Conservation (phyloP, 2,888 invertebrate species). For the Oxycera nigricornis region DNA sequence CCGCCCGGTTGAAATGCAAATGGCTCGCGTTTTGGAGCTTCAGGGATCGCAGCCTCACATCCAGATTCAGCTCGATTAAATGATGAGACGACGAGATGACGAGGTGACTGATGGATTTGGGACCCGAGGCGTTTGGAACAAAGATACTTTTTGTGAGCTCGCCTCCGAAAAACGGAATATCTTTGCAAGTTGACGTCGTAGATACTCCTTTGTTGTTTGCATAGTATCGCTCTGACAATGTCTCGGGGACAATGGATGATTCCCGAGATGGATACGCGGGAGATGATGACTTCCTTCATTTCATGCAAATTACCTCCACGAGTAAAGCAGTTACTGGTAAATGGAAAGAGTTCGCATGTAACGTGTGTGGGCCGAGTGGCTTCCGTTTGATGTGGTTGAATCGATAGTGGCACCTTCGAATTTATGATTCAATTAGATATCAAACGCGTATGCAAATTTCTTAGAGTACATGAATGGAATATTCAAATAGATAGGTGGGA, state of each 20-base stretch:
- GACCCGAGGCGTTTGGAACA: conserved; percentile 23
- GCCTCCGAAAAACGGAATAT: background rate
- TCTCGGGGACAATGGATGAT: conserved; percentile 36
- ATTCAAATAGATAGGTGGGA: background rate
- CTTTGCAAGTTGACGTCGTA: conserved; percentile 9
- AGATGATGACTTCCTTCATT: conserved; percentile 40
- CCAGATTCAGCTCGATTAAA: conserved; percentile 8
- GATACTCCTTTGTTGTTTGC: conserved; percentile 2
- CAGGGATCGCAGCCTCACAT: conserved; percentile 25
- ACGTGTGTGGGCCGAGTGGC: conserved; percentile 26
- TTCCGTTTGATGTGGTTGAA: conserved; percentile 19
- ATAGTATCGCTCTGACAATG: background rate
- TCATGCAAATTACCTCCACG: conserved; percentile 28
- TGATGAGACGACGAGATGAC: conserved; percentile 28
- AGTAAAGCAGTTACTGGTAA: background rate
- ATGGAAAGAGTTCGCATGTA: background rate
- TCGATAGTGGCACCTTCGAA: conserved; percentile 18
- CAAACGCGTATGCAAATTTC: conserved; percentile 6
- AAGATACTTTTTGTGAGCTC: conserved; percentile 25
- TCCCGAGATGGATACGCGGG: conserved; percentile 15
- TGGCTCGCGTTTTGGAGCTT: background rate
- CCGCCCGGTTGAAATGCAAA: conserved; percentile 22
- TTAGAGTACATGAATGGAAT: background rate
- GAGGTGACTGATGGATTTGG: conserved; percentile 25
- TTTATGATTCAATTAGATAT: conserved; percentile 37